Evolutionary conservation across 2,888 invertebrate species (phyloP).

Genomic region (Smittia aterrima): DNA sequence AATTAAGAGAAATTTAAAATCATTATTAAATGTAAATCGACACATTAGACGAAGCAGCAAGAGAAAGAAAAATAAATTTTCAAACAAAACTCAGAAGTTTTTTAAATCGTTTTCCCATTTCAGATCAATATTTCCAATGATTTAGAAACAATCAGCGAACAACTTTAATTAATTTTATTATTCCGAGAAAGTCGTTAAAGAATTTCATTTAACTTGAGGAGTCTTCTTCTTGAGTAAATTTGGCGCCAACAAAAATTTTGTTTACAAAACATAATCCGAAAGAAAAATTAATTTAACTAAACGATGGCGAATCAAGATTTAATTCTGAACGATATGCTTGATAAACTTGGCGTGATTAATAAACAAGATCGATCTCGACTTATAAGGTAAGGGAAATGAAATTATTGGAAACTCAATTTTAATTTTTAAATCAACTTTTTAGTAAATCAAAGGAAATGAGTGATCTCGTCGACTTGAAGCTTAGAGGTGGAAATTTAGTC

Average conservation of each 20-base stretch:
- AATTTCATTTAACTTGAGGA: too few species aligned
- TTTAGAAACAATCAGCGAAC: too few species aligned
- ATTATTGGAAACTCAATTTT: not conserved
- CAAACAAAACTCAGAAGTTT: not conserved
- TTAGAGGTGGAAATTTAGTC: constrained; percentile 48
- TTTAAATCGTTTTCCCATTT: not conserved
- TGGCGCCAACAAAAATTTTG: not conserved
- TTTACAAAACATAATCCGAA: not conserved
- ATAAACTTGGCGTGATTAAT: not conserved
- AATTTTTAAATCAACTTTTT: not conserved
- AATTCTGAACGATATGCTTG: not conserved
- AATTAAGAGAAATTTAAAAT: not conserved
- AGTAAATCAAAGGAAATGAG: constrained; percentile 51
- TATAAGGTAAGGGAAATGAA: not conserved
- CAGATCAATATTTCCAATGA: too few species aligned
- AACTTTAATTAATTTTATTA: not conserved
- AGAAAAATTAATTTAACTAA: not conserved
- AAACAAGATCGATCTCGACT: not conserved
- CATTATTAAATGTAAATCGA: not conserved
- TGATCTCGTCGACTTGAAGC: constrained; percentile 50
- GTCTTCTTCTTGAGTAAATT: too few species aligned
- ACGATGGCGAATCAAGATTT: not conserved
- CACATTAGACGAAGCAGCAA: not conserved
- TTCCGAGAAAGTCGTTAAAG: not conserved
- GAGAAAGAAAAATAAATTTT: not conserved